Percentiles rank a stretch among this genome's conserved stretches.
These are phyloP conservation scores for Oligia latruncula DNA, from an alignment of 2,888 invertebrate species.

Conservation along the genomic window DNA sequence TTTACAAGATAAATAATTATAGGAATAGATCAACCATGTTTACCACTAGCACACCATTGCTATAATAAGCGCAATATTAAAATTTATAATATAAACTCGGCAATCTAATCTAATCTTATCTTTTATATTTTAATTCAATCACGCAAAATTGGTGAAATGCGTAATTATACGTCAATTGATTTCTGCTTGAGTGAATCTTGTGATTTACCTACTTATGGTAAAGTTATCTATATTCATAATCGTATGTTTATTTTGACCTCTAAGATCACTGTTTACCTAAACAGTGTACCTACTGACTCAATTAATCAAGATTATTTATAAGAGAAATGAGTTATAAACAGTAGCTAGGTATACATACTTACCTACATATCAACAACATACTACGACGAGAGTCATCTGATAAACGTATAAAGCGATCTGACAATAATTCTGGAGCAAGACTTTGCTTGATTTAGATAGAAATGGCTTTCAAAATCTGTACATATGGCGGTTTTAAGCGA, in stretches of 20 bases:
- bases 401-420: background rate
- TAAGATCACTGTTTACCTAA: conserved; percentile 13
- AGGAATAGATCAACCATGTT: background rate
- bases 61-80: background rate
- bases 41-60: background rate
- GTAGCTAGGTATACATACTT: background rate
- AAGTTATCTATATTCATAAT: background rate
- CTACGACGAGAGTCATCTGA: conserved; percentile 1
- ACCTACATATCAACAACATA: background rate
- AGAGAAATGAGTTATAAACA: conserved; percentile 10
- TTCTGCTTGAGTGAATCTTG: background rate
- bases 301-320: conserved; percentile 41
- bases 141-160: conserved; percentile 14
- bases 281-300: background rate
- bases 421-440: background rate
- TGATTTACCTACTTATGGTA: background rate
- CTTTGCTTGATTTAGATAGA: background rate
- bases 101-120: conserved; percentile 31
- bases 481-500: background rate
- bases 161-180: conserved; percentile 4
- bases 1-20: background rate
- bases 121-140: conserved; percentile 6
- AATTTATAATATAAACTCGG: background rate
- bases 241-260: conserved; percentile 35
- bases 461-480: background rate